Evolutionary conservation across 2,888 invertebrate species (phyloP).

Genomic region (Gymnocheta viridis): DNA sequence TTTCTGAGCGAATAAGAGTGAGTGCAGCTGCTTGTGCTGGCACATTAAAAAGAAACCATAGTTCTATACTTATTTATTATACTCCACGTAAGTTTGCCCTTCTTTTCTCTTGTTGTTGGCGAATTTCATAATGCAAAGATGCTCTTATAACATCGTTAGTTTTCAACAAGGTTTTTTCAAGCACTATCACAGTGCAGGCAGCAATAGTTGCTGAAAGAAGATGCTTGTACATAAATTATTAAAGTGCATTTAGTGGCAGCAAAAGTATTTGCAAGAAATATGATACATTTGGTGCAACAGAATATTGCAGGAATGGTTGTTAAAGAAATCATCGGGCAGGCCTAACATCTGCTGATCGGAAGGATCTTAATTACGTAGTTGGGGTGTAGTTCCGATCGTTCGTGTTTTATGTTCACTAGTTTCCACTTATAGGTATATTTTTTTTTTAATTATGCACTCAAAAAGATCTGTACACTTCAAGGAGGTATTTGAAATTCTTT

Average conservation of each 20-base stretch:
- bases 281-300: neutral
- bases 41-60: neutral
- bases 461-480: no score
- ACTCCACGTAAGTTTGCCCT: slow-evolving; percentile 3
- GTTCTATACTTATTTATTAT: slow-evolving; percentile 26
- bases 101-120: neutral
- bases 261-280: neutral
- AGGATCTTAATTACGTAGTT: no score
- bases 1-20: slow-evolving; percentile 8
- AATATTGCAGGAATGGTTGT: neutral
- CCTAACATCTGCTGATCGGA: no score
- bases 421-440: no score
- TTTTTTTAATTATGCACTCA: no score
- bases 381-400: no score
- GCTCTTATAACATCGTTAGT: slow-evolving; percentile 60
- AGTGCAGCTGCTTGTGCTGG: neutral
- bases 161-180: slow-evolving; percentile 57
- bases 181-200: slow-evolving; percentile 44
- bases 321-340: no score
- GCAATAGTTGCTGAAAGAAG: slow-evolving; percentile 23
- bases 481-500: no score
- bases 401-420: no score
- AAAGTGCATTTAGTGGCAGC: neutral
- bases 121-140: slow-evolving; percentile 12
- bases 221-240: slow-evolving; percentile 34